Base-by-base conservation (phyloP, 2,888 invertebrate species). In the Serripes groenlandicus region DNA sequence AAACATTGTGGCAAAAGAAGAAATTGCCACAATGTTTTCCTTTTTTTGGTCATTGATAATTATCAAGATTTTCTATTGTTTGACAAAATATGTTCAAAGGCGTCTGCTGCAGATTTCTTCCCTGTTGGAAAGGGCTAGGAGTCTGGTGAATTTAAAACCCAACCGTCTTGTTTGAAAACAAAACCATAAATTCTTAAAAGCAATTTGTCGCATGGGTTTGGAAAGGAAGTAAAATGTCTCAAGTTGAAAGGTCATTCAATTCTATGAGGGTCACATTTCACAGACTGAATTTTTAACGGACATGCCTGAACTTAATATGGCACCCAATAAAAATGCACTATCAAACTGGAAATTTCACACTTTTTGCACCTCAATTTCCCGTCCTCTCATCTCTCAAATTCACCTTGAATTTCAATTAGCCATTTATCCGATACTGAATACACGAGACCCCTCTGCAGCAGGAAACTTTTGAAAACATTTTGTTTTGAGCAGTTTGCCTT, bases 201-300 rank as follows among this genome's bases (percentile, higher is more conserved):
- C 66, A 75, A 86, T 86, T 86, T 86, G 85, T 86, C 77, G 75
- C 80, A 80, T 78, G 77, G 75, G 72, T 73, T 82, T 86, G 85
- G 32, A 49, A 86, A 54, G 69, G 73, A 77, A 54, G 74, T 77
- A 54, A 79, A 81, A 71, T 77, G 26, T 26, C 34, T 7, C 18
- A 26, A 71, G 56, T 32, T 54, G 56, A 35, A 71, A 54, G 56
- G 56, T 56, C 56, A 56, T 71, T 56, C 71, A 71, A 54, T 56
- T 23, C 26, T 34, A 4, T 21, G n/a, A 18, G 23, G 35, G 34
- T 64, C 62, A 52, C 66, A 66, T 64, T 75, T 66, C 64, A 64
- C 54, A 54, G 42, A 18, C 32, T 66, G 32, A 54, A 66, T 66
- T 37, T 66, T 66, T 66, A 66, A 66, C 52, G 58, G 56, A 4